Conservation (phyloP, 1,140 invertebrate species). For the Saxidomus purpurata region DNA sequence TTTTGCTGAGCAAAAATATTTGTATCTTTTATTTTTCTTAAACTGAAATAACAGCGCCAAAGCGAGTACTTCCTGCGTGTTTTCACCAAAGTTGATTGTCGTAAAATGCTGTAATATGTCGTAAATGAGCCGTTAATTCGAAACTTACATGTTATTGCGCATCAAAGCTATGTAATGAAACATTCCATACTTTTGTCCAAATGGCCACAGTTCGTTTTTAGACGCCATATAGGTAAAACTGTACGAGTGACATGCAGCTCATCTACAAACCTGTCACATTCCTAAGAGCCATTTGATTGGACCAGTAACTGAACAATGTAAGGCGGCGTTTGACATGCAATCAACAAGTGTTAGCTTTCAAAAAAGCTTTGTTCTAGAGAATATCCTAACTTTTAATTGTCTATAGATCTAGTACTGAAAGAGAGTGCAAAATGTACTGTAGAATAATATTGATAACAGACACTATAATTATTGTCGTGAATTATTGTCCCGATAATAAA, state of each 20-base stretch:
- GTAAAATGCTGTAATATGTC: slow-evolving; percentile 27
- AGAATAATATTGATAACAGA: too few relatives aligned
- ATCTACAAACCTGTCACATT: not conserved
- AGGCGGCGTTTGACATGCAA: too few relatives aligned
- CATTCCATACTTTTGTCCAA: slow-evolving; percentile 20
- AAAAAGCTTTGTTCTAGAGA: too few relatives aligned
- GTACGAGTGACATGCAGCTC: not conserved
- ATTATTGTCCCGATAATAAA: too few relatives aligned
- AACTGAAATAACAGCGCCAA: not conserved
- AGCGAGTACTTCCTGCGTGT: slow-evolving; percentile 15
- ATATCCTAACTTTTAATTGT: too few relatives aligned
- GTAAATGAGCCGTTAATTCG: slow-evolving; percentile 16
- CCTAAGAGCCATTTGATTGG: too few relatives aligned
- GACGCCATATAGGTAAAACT: slow-evolving; percentile 13
- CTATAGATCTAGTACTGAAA: too few relatives aligned
- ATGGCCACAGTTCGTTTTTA: not conserved
- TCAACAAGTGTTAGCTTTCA: too few relatives aligned
- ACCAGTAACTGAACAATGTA: too few relatives aligned
- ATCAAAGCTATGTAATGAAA: not conserved
- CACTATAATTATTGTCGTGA: too few relatives aligned
- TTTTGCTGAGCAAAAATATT: not conserved
- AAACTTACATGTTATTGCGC: not conserved
- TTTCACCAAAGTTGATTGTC: not conserved
- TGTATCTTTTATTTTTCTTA: not conserved
- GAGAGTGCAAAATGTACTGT: too few relatives aligned